Evolutionary conservation across 2,888 invertebrate genomes (phyloP).

Genomic region (Dryomyza anilis): DNA sequence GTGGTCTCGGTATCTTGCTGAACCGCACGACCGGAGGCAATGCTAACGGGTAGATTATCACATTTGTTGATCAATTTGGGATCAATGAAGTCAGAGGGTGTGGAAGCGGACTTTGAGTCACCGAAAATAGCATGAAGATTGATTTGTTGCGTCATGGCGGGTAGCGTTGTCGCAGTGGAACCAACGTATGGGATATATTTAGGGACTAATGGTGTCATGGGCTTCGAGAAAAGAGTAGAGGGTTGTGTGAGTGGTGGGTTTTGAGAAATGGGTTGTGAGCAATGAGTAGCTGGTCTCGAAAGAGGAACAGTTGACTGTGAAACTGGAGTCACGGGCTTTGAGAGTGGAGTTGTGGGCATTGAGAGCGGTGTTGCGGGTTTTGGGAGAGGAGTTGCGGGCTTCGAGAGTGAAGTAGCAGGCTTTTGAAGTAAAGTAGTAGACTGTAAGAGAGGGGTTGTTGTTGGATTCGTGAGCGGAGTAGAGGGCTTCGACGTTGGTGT

Average conservation of each 20-base stretch:
- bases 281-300: no score
- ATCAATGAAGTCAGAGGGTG: constrained; percentile 62
- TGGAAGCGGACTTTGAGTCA: constrained; percentile 19
- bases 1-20: constrained; percentile 31
- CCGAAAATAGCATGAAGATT: constrained; percentile 46
- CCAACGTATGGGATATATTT: no score
- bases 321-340: neutral
- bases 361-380: constrained; percentile 19
- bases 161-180: no score
- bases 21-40: constrained; percentile 29
- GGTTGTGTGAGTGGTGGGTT: no score
- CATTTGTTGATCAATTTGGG: constrained; percentile 72
- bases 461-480: no score
- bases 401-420: no score
- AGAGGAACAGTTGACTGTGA: no score
- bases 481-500: no score
- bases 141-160: constrained; percentile 33
- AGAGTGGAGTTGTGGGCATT: neutral
- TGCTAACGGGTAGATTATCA: constrained; percentile 69
- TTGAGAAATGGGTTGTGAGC: no score
- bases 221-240: no score
- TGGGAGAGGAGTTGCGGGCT: constrained; percentile 23
- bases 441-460: no score
- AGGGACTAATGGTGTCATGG: constrained; percentile 2
- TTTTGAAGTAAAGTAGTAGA: no score